Percentiles rank a stretch among this genome's conserved stretches.
Evolutionary conservation across 2,888 invertebrate genomes (phyloP).

Genomic region (Sabatieria punctata): DNA sequence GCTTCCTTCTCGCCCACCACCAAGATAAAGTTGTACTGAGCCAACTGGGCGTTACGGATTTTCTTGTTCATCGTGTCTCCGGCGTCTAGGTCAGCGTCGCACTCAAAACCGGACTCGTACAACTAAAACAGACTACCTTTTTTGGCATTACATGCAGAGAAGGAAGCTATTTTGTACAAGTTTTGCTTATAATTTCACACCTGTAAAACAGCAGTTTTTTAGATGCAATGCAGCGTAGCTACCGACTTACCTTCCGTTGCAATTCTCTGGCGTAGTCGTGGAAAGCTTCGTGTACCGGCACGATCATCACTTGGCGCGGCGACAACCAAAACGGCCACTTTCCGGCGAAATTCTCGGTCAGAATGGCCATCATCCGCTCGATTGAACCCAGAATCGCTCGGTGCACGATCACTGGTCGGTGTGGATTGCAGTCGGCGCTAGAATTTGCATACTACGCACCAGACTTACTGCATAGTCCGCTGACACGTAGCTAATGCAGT

Average conservation of each 20-base stretch:
- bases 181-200: too few relatives aligned
- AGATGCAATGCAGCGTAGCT: too few relatives aligned
- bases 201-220: too few relatives aligned
- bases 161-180: too few relatives aligned
- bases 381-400: conserved; percentile 91
- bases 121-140: conserved; percentile 37
- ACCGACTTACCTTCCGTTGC: conserved; percentile 42
- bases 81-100: conserved; percentile 73
- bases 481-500: too few relatives aligned
- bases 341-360: conserved; percentile 89
- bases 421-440: conserved; percentile 73
- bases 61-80: conserved; percentile 97
- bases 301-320: conserved; percentile 71
- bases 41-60: conserved; percentile 85
- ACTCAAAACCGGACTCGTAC: conserved; percentile 66
- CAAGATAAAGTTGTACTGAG: conserved; percentile 96
- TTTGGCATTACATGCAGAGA: background rate
- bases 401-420: conserved; percentile 90
- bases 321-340: conserved; percentile 99
- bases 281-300: conserved; percentile 72
- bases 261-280: conserved; percentile 59
- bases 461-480: too few relatives aligned
- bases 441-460: conserved; percentile 18
- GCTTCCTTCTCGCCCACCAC: conserved; percentile 95
- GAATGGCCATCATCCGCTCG: conserved; percentile 91